Evolutionary conservation across 2,113 vertebrate genomes (phyloP).

Genomic region (Daboia siamensis): DNA sequence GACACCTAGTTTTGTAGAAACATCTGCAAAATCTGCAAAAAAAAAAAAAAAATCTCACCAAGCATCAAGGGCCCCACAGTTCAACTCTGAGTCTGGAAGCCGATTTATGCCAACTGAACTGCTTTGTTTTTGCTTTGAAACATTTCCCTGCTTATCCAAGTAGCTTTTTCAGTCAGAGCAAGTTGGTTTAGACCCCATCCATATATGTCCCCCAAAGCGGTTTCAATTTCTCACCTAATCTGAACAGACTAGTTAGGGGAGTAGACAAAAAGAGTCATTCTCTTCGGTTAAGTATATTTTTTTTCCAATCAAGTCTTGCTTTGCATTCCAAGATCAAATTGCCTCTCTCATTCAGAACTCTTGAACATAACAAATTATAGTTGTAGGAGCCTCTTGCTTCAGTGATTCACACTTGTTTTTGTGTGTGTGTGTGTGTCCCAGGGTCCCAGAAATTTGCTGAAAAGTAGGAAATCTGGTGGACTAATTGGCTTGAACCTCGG

Average conservation of each 20-base stretch:
- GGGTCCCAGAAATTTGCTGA: neutral
- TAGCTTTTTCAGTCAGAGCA: neutral
- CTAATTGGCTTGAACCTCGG: neutral
- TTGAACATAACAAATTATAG: neutral
- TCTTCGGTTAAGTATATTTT: neutral
- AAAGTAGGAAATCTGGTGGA: neutral
- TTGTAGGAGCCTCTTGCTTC: neutral
- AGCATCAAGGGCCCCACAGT: neutral
- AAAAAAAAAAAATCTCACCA: fast-evolving
- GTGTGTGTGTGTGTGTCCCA: fast-evolving
- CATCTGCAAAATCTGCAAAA: neutral
- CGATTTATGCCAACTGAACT: neutral
- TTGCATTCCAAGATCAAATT: neutral
- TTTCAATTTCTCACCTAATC: neutral
- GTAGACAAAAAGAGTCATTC: neutral
- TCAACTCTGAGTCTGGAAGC: neutral
- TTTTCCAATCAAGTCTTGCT: neutral
- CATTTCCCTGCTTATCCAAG: neutral
- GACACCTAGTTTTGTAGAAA: neutral
- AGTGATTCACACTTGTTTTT: fast-evolving
- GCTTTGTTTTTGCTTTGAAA: neutral
- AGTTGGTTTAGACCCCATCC: neutral
- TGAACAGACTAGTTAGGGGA: neutral
- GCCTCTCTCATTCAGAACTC: neutral
- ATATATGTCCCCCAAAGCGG: neutral